Percentiles rank a stretch among this genome's conserved stretches.
phyloP scores from a whole-genome alignment of 2,113 vertebrate genomes.

The Syngnathus typhle region DNA sequence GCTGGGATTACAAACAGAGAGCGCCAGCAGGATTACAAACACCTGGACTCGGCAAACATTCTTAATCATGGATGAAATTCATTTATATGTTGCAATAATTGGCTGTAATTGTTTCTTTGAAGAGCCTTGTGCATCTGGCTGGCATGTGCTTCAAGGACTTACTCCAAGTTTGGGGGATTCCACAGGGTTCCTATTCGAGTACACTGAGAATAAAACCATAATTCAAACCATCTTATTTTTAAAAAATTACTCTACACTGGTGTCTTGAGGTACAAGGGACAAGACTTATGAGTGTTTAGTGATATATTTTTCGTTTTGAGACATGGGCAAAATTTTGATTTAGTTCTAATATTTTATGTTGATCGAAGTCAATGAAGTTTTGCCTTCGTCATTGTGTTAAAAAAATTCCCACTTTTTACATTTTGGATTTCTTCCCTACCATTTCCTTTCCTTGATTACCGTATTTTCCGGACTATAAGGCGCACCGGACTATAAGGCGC shows the following conservation, averaged over 20 bases:
- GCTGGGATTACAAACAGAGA: constrained; percentile 12
- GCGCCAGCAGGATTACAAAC: constrained; percentile 67
- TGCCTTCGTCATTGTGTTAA: too few species aligned
- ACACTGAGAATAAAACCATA: constrained; percentile 43
- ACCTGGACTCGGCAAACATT: constrained; percentile 69
- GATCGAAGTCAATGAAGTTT: too few species aligned
- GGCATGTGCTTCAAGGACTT: constrained; percentile 49
- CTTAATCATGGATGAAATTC: constrained; percentile 73
- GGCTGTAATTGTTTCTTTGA: constrained; percentile 76
- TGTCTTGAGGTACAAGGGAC: not conserved
- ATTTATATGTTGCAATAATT: constrained; percentile 76
- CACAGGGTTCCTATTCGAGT: constrained; percentile 30
- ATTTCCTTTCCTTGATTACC: too few species aligned
- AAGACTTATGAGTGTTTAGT: not conserved
- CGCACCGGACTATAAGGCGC: too few species aligned
- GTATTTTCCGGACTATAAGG: too few species aligned
- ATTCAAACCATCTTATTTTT: not conserved
- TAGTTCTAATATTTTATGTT: too few species aligned
- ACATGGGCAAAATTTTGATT: too few species aligned
- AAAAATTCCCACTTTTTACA: too few species aligned
- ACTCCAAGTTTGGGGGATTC: not conserved
- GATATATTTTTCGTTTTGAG: too few species aligned
- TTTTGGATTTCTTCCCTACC: too few species aligned
- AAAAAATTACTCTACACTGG: not conserved
- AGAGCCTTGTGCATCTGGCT: constrained; percentile 66